Evolutionary conservation across 2,888 invertebrate genomes (phyloP).

Genomic region (Metallyticus violacea): DNA sequence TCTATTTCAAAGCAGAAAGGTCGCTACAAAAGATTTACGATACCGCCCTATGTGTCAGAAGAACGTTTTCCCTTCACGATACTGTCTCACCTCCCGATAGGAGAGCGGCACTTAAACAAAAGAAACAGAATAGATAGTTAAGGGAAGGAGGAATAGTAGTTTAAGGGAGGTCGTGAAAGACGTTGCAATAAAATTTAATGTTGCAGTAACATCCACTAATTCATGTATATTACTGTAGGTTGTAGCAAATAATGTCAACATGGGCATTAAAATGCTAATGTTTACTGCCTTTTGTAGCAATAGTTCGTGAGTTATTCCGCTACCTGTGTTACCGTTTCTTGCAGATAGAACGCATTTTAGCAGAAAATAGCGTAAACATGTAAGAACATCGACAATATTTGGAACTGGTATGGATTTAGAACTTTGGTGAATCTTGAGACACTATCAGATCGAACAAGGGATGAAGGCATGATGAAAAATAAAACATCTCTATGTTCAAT

Average conservation of each 20-base stretch:
- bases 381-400: too few relatives aligned
- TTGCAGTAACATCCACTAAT: neutral
- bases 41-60: neutral
- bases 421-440: too few relatives aligned
- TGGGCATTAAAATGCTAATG: neutral
- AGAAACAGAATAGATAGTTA: neutral
- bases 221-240: neutral
- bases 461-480: too few relatives aligned
- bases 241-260: neutral
- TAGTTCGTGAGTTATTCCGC: neutral
- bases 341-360: too few relatives aligned
- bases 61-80: neutral
- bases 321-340: neutral
- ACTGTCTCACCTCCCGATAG: neutral
- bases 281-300: neutral
- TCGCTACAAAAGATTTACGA: neutral
- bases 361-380: too few relatives aligned
- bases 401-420: too few relatives aligned
- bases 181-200: neutral
- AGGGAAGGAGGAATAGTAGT: neutral
- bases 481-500: too few relatives aligned
- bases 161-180: neutral
- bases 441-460: too few relatives aligned
- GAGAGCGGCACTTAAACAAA: neutral
- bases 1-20: neutral